Evolutionary conservation across 2,113 vertebrate genomes (phyloP).

Genomic region (Cheirogaleus medius): DNA sequence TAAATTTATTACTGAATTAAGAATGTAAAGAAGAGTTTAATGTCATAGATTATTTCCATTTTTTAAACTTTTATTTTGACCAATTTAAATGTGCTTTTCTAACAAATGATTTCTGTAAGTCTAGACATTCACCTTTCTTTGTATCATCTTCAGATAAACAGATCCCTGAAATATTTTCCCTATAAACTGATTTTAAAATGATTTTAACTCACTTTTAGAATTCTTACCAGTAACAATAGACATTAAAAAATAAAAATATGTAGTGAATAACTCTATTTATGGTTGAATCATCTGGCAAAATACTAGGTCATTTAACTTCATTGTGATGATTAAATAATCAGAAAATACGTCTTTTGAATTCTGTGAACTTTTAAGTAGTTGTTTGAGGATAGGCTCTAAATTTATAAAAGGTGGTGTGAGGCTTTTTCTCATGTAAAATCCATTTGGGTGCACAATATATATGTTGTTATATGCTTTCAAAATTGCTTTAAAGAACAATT

Average conservation of each 20-base stretch:
- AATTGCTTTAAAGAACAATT: constrained; percentile 35
- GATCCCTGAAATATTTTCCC: neutral
- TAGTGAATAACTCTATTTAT: neutral
- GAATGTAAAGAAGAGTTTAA: neutral
- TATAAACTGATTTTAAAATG: neutral
- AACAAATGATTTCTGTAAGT: neutral
- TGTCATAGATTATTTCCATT: neutral
- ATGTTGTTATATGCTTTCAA: neutral
- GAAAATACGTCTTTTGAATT: neutral
- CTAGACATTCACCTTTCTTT: neutral
- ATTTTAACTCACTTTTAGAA: constrained; percentile 4
- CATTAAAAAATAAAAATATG: neutral
- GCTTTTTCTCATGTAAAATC: neutral
- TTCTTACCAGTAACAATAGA: neutral
- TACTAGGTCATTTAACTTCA: constrained; percentile 10
- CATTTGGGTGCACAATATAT: neutral
- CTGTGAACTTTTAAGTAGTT: neutral
- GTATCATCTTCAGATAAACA: neutral
- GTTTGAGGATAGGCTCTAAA: neutral
- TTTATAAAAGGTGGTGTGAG: neutral
- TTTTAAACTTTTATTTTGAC: neutral
- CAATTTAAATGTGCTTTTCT: neutral
- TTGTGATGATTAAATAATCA: neutral
- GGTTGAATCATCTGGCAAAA: neutral
- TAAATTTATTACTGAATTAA: neutral